Base-by-base conservation (phyloP, 2,113 vertebrate genomes). In the Saimiri boliviensis region DNA sequence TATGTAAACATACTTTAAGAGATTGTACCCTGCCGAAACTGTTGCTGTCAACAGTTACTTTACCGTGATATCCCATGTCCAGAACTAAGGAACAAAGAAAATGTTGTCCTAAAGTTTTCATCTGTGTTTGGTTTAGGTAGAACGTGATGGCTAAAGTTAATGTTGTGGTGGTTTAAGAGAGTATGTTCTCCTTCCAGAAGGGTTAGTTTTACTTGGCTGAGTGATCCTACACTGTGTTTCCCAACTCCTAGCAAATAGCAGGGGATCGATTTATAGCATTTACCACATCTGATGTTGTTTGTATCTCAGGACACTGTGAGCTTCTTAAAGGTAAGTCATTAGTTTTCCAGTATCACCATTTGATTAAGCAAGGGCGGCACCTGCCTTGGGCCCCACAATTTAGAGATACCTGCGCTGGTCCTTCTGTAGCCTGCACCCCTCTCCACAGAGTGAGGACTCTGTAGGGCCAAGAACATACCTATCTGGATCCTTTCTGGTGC, bases 181-280 rank as follows among this genome's bases (percentile, higher is more conserved):
- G 66, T 58, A 88, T 91, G 37, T 70, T 95, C 35, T 94, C 6
- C 54, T 35, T 83, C 32, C 23, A 71, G 14, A 73, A 71, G 7
- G 19, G n/a, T 97, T 96, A 76, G 21, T 95, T 97, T 97, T 96
- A 88, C 71, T 30, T 94, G 92, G 42, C 40, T 94, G 7, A 85
- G 23, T 92, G 73, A 73, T 87, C 35, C 73, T 79, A 23, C 12
- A 60, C 9, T 45, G 2, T 68, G 1, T 93, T 73, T 91, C 30
- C 76, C 49, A 74, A 54, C 21, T 89, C 32, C 47, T 92, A 92
- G 40, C 40, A 83, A 83, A 63, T 87, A 47, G 27, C 86, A 54
- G 9, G 32, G 10, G 21, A 40, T 49, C 21, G 32, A 23, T 47
- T n/a, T 27, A 35, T 71, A 83, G 3, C 21, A 79, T 74, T 97